Base-by-base conservation (phyloP, 2,888 invertebrate species). In the Agriopis leucophaearia region DNA sequence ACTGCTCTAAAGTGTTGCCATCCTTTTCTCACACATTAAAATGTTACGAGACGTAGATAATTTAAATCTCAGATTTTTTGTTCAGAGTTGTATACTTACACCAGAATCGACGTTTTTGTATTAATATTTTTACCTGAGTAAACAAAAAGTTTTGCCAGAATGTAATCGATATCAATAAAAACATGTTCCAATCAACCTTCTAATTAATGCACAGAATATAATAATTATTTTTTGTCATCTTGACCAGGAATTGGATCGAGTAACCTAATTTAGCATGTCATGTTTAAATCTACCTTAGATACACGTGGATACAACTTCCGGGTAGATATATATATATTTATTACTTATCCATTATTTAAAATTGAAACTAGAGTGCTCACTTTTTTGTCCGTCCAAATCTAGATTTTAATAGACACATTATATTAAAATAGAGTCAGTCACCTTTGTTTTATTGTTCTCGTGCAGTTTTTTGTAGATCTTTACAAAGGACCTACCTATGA, bases 241-340 rank as follows among this genome's bases (percentile, higher is more conserved):
- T 38, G 47, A 63, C 52, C 52, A 67, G 66, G 52, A 67, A 67
- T 58, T 35, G 40, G 12, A 45, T 6, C n/a, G 16, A 57, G 35
- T 58, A 36, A 40, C 52, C 16, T 27, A 63, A 48, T 42, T 65
- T 60, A 45, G n/a, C 45, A 64, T 63, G 57, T 52, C 52, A 57
- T 42, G 57, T 18, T 61, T 61, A 57, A 57, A 61, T 40, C 59
- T 55, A 54, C 48, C 42, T 60, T 66, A 42, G 16, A 42, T 55
- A 48, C 55, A 65, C 56, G 67, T 57, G 59, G 44, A 27, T 27
- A 42, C 36, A 38, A 51, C 59, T 69, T 72, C 66, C 66, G 69
- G 50, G 51, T 60, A 47, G 35, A 56, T 18, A 54, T 52, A 52
- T n/a, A n/a, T n/a, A n/a, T n/a, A n/a, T n/a, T n/a, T n/a, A n/a